Conservation (phyloP, 2,888 invertebrate species). For the Cephus runcator region DNA sequence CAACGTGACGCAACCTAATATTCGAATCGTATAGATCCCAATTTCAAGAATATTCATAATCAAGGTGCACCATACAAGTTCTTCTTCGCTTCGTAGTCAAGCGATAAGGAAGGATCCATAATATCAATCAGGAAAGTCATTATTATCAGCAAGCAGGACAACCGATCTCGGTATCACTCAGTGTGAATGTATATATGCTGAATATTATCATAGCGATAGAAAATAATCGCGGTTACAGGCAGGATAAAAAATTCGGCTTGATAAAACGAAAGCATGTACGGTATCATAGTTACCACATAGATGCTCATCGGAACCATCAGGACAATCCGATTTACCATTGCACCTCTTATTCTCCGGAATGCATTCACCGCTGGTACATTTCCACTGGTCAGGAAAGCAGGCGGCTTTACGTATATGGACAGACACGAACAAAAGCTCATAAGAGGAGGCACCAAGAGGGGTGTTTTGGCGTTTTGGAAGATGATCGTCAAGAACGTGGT, state of each 20-base stretch:
- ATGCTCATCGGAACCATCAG: conserved; percentile 68
- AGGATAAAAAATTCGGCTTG: neutral
- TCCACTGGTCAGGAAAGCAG: conserved; percentile 58
- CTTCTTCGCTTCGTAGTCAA: too few relatives aligned
- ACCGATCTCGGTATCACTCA: neutral
- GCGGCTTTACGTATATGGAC: conserved; percentile 44
- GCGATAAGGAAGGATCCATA: neutral
- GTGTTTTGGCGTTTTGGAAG: neutral
- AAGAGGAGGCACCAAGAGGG: neutral
- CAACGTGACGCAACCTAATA: neutral
- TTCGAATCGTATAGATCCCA: neutral
- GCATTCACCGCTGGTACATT: conserved; percentile 72
- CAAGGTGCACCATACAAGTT: too few relatives aligned
- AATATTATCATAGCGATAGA: neutral
- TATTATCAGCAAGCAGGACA: neutral
- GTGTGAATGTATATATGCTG: too few relatives aligned
- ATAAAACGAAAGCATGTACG: conserved; percentile 25
- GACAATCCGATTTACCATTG: conserved; percentile 66
- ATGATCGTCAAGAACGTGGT: neutral
- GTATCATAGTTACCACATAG: conserved; percentile 58
- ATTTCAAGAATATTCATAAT: neutral
- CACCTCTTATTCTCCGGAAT: conserved; percentile 69
- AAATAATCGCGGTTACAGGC: neutral
- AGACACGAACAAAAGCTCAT: conserved; percentile 38
- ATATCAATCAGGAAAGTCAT: neutral